Evolutionary conservation across 2,888 invertebrate species (phyloP).

Genomic region (Mystacides longicornis): DNA sequence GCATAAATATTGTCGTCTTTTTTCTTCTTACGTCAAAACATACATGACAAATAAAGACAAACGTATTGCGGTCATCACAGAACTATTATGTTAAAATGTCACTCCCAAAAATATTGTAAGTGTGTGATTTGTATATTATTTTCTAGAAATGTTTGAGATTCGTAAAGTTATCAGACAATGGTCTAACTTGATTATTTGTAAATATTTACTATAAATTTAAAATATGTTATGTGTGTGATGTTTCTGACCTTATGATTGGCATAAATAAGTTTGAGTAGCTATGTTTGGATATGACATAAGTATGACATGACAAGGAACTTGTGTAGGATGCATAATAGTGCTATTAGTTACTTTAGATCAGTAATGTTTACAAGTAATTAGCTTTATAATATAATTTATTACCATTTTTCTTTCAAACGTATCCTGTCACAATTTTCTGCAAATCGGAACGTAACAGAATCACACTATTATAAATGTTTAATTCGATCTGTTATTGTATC

Average conservation of each 20-base stretch:
- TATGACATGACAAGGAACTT: slow-evolving; percentile 4
- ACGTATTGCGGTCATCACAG: neutral
- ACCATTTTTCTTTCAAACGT: neutral
- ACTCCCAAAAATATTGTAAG: slow-evolving; percentile 14
- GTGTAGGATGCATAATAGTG: slow-evolving; percentile 1
- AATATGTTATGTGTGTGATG: neutral
- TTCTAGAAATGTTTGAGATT: neutral
- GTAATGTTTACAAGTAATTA: neutral
- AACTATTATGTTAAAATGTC: slow-evolving; percentile 17
- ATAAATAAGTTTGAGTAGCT: neutral
- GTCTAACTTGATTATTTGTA: neutral
- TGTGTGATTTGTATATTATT: neutral
- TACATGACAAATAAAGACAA: neutral
- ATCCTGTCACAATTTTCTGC: too few species aligned
- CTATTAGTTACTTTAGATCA: neutral
- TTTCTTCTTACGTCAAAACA: neutral
- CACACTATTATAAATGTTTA: too few species aligned
- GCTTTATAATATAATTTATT: neutral
- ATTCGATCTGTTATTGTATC: too few species aligned
- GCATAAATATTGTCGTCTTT: neutral
- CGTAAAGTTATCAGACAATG: neutral
- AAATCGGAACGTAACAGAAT: too few species aligned
- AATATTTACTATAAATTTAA: neutral
- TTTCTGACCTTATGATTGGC: neutral
- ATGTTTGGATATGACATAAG: slow-evolving; percentile 1